phyloP scores from a whole-genome alignment of 2,113 vertebrate species.

The Cavia porcellus region DNA sequence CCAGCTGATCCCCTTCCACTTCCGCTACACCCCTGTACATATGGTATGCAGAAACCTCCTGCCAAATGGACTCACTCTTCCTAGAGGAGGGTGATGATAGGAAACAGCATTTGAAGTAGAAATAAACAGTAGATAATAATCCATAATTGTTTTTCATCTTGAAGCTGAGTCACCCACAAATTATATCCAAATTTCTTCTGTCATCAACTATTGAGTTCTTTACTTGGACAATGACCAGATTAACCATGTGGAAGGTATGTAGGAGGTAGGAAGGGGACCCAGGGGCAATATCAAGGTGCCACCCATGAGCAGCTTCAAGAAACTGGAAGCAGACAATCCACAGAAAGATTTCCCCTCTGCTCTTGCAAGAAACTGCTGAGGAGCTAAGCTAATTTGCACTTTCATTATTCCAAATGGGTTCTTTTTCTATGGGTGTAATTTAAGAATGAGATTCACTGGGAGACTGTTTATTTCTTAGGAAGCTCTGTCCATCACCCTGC shows the following conservation, averaged over 20 bases:
- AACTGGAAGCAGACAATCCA: slow-evolving; percentile 52
- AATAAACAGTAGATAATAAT: slow-evolving; percentile 80
- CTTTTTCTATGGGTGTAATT: slow-evolving; percentile 41
- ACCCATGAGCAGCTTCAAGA: slow-evolving; percentile 44
- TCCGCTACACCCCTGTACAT: background rate
- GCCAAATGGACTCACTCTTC: slow-evolving; percentile 28
- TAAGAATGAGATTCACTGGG: slow-evolving; percentile 59
- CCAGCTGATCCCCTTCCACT: background rate
- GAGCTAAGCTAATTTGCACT: slow-evolving; percentile 76
- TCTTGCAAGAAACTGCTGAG: slow-evolving; percentile 33
- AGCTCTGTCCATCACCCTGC: slow-evolving; percentile 57
- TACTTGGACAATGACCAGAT: slow-evolving; percentile 75
- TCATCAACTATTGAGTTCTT: slow-evolving; percentile 78
- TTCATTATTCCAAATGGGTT: slow-evolving; percentile 74
- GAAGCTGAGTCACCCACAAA: slow-evolving; percentile 71
- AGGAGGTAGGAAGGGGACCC: slow-evolving; percentile 75
- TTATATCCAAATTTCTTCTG: slow-evolving; percentile 77
- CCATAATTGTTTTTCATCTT: slow-evolving; percentile 79
- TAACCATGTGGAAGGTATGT: slow-evolving; percentile 65
- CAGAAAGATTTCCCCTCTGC: slow-evolving; percentile 66
- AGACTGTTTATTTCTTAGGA: slow-evolving; percentile 68
- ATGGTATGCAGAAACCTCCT: background rate
- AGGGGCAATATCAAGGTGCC: slow-evolving; percentile 49
- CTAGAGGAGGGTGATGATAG: slow-evolving; percentile 35
- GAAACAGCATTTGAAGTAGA: slow-evolving; percentile 74